Conservation (phyloP, 64 coral and sea anemone species). For the Astreopora myriophthalma region DNA sequence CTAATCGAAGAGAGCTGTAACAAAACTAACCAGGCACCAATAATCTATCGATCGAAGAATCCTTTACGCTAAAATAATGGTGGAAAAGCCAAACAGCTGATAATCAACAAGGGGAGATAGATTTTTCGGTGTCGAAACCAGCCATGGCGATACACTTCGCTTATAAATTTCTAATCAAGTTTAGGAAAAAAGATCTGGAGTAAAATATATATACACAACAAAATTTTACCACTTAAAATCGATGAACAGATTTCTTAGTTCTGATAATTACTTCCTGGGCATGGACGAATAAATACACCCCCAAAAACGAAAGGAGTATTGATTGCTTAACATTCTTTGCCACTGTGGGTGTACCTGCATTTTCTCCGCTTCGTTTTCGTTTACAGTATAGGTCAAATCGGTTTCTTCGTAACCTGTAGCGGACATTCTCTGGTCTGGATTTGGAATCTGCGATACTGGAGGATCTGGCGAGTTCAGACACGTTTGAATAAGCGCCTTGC, state of each 20-base stretch:
- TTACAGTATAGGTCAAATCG: conserved; percentile 93
- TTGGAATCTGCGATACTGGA: conserved; percentile 90
- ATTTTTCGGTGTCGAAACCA: background rate
- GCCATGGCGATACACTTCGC: background rate
- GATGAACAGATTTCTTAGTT: background rate
- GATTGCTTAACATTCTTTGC: background rate
- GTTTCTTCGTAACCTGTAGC: conserved; percentile 99
- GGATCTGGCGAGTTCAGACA: conserved; percentile 98
- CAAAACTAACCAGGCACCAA: background rate
- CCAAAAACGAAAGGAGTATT: background rate
- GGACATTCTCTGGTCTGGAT: conserved; percentile 97
- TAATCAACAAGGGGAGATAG: too few species aligned
- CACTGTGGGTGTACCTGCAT: conserved; percentile 3
- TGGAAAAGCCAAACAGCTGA: background rate
- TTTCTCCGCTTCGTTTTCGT: conserved; percentile 77
- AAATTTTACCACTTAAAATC: background rate
- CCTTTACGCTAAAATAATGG: background rate
- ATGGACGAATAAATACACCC: background rate
- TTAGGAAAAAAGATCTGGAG: background rate
- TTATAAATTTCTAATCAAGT: conserved; percentile 25
- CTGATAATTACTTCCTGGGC: background rate
- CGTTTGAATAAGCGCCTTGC: conserved; percentile 99
- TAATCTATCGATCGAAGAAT: background rate
- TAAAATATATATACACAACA: background rate
- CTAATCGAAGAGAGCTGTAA: background rate